Conservation (phyloP, 2,113 vertebrate genomes). For the Pantherophis guttatus region DNA sequence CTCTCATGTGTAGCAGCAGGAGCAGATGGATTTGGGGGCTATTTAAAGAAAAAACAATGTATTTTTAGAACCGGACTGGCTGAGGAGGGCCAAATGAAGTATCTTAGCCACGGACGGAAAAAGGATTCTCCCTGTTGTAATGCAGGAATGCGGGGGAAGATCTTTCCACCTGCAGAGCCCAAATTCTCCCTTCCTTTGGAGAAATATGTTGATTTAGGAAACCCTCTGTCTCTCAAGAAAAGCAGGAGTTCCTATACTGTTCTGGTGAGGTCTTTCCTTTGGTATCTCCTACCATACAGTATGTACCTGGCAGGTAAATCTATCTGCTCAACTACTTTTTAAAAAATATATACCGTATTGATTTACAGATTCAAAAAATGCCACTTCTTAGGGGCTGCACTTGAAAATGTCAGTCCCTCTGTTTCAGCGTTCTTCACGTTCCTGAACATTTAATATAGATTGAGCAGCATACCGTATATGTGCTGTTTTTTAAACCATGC, state of each 20-base stretch:
- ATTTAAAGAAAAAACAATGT: slow-evolving; percentile 74
- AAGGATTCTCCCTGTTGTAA: slow-evolving; percentile 56
- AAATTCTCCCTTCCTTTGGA: slow-evolving; percentile 44
- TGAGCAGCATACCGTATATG: too few relatives aligned
- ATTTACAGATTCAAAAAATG: not conserved
- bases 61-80: slow-evolving; percentile 63
- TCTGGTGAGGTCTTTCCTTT: not conserved
- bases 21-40: slow-evolving; percentile 61
- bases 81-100: slow-evolving; percentile 60
- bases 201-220: slow-evolving; percentile 53
- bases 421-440: not conserved
- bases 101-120: slow-evolving; percentile 56
- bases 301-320: not conserved
- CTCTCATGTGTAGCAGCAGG: slow-evolving; percentile 67
- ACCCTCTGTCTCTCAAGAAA: not conserved
- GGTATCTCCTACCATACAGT: not conserved
- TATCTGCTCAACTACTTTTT: not conserved
- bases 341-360: not conserved
- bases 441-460: not conserved
- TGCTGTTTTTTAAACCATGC: not conserved
- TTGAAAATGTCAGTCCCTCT: not conserved
- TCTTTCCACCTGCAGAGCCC: slow-evolving; percentile 61
- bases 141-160: slow-evolving; percentile 53
- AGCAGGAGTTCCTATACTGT: not conserved
- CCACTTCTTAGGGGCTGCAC: not conserved